Conservation (phyloP, 2,888 invertebrate species). For the Physocephala rufipes region DNA sequence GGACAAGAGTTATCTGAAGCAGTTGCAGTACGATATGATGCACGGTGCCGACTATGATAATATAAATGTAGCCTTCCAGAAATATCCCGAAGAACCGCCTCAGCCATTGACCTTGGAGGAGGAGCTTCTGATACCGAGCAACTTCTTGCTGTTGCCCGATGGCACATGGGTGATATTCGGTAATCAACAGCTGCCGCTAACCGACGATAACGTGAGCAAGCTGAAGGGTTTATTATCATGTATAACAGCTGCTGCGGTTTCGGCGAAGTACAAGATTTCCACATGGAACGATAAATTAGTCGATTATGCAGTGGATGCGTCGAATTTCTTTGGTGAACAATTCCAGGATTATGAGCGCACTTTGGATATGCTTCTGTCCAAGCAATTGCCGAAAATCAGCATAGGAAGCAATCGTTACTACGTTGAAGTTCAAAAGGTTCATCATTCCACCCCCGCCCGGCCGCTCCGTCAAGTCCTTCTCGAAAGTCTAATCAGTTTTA, state of each 20-base stretch:
- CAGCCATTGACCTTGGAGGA: constrained; percentile 63
- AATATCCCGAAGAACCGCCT: constrained; percentile 61
- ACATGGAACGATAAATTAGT: constrained; percentile 73
- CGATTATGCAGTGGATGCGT: constrained; percentile 69
- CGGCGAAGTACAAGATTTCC: constrained; percentile 68
- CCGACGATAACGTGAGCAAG: constrained; percentile 54
- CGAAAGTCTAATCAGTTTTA: constrained; percentile 49
- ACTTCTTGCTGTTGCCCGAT: constrained; percentile 72
- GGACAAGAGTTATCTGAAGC: constrained; percentile 56
- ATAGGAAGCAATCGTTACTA: constrained; percentile 70
- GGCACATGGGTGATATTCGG: constrained; percentile 70
- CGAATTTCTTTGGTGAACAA: constrained; percentile 56
- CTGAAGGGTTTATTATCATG: constrained; percentile 53
- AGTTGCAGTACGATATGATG: constrained; percentile 53
- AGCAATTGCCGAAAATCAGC: constrained; percentile 71
- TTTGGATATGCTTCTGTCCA: constrained; percentile 62
- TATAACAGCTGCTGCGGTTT: constrained; percentile 66
- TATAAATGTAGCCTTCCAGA: constrained; percentile 63
- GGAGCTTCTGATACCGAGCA: constrained; percentile 69
- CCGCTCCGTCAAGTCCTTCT: constrained; percentile 67
- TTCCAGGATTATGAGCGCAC: constrained; percentile 58
- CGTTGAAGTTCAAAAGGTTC: constrained; percentile 67
- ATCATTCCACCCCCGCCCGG: constrained; percentile 60
- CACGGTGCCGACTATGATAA: constrained; percentile 61
- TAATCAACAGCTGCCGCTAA: constrained; percentile 63